Conservation (phyloP, 2,888 invertebrate genomes). For the Yponomeuta malinellus region DNA sequence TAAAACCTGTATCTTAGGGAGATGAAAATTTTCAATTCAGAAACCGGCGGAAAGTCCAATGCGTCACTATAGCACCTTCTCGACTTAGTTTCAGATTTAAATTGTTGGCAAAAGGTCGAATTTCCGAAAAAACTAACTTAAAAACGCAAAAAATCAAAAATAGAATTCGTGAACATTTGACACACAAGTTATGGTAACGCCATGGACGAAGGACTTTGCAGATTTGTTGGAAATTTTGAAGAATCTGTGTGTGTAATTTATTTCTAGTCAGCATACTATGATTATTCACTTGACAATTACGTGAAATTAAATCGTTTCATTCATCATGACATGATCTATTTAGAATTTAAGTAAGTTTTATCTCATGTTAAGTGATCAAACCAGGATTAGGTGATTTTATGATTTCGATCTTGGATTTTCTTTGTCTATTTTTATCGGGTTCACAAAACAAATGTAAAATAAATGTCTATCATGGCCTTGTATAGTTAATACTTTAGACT, state of each 20-base stretch:
- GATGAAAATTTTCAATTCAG: no score
- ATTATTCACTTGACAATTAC: constrained; percentile 55
- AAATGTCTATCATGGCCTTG: constrained; percentile 56
- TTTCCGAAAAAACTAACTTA: no score
- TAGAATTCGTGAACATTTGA: no score
- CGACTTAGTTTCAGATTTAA: no score
- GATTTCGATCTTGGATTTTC: constrained; percentile 8
- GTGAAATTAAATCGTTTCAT: constrained; percentile 33
- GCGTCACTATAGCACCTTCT: no score
- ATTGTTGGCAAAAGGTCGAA: no score
- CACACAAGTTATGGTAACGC: no score
- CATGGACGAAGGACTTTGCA: constrained; percentile 24
- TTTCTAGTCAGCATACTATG: constrained; percentile 72
- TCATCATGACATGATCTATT: constrained; percentile 22
- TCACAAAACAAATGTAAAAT: constrained; percentile 21
- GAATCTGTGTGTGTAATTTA: constrained; percentile 52
- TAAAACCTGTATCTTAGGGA: no score
- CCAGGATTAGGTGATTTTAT: not conserved
- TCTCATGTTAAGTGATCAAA: constrained; percentile 19
- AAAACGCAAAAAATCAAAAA: no score
- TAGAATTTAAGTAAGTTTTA: constrained; percentile 19
- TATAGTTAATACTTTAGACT: constrained; percentile 36
- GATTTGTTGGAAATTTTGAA: constrained; percentile 46
- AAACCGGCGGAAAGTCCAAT: constrained; percentile 22
- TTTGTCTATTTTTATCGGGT: constrained; percentile 7